Base-by-base conservation (phyloP, 2,113 vertebrate genomes). In the Onychostoma macrolepis region DNA sequence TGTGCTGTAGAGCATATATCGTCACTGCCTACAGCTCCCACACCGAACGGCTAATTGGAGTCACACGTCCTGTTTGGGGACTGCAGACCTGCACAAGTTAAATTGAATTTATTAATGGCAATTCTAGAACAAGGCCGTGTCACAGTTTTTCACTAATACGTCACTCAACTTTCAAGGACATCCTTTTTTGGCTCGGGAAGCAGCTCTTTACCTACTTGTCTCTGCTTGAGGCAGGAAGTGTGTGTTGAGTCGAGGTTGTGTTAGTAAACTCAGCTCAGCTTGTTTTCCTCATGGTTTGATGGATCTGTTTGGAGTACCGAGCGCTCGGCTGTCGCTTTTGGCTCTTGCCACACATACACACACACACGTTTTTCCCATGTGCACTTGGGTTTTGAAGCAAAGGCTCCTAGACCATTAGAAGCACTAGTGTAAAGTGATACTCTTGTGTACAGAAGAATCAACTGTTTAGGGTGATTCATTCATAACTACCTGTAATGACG, bases 31-130 rank as follows among this genome's bases (percentile, higher is more conserved):
- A 10, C 45, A 74, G 82, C 88, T 92, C 41, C 71, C 24, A 48
- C 67, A 88, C n/a, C 79, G 45, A 65, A 91, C 15, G 90, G 79
- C 80, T 90, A 90, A 94, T 92, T 91, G 89, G 88, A 92, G 89
- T 90, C 63, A 72, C 45, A 26, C 74, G 75, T 50, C 83, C 90
- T 92, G 93, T 94, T 94, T 88, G 91, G 92, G 92, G 91, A 89
- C 90, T 85, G 72, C 84, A 85, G 75, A 80, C 80, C 91, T 86
- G 84, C 89, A 81, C 90, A 93, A 94, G 92, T 88, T 75, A 80
- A 94, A 88, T 89, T 86, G 89, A 91, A 89, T 91, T 88, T 89
- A 85, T 86, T 69, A 84, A 91, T 88, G 87, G 82, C 71, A 85
- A 71, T 89, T 90, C 88, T 53, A 87, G 86, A 88, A 91, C 74